Conservation (phyloP, 1,140 invertebrate species). For the Drosophila chauvacae region DNA sequence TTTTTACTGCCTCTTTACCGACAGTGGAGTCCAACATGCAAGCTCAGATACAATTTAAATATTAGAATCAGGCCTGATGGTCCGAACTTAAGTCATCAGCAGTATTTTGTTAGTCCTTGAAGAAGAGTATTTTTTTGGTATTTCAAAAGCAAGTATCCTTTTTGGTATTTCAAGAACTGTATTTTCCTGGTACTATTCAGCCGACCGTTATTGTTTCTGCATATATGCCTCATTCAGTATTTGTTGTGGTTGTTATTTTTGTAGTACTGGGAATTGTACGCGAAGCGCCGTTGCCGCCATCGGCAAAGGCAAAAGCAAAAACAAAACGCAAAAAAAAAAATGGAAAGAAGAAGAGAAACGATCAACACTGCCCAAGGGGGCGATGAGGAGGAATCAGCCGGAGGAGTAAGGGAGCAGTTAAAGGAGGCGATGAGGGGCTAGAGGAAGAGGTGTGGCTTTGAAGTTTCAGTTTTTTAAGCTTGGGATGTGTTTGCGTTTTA, state of each 20-base stretch:
- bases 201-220: constrained; percentile 9
- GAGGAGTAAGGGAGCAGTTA: not conserved
- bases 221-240: constrained; percentile 65
- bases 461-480: constrained; percentile 19
- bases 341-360: constrained; percentile 14
- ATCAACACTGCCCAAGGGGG: constrained; percentile 12
- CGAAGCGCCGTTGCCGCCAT: constrained; percentile 77
- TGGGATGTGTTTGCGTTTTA: constrained; percentile 36
- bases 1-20: not conserved
- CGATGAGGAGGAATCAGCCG: constrained; percentile 9
- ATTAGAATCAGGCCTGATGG: not conserved
- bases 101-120: not conserved
- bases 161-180: not conserved
- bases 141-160: not conserved
- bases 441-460: constrained; percentile 40
- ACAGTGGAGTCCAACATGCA: constrained; percentile 1
- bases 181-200: constrained; percentile 5
- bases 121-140: not conserved
- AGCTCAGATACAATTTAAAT: not conserved
- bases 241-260: constrained; percentile 39
- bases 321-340: constrained; percentile 43
- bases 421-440: not conserved
- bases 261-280: constrained; percentile 62
- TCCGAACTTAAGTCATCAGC: too few relatives aligned
- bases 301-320: constrained; percentile 63